phyloP scores from a whole-genome alignment of 2,797 vertebrate species.

The Melanotaenia trifasciata region DNA sequence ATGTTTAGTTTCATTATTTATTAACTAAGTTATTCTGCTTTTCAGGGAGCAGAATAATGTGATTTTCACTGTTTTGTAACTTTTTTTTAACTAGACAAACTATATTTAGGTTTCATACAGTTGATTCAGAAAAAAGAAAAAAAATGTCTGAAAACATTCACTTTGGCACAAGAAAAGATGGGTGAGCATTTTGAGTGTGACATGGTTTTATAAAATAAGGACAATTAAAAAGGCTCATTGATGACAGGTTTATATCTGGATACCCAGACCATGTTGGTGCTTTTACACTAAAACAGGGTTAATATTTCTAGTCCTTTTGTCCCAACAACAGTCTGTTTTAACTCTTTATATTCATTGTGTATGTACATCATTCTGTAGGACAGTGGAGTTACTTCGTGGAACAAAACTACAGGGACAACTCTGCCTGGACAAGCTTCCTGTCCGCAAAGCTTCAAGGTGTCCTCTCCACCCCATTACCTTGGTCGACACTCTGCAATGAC shows the following conservation, averaged over 20 bases:
- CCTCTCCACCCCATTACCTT: conserved; percentile 72
- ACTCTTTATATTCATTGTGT: neutral
- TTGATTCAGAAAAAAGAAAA: neutral
- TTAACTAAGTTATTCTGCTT: neutral
- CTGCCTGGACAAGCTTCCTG: conserved; percentile 43
- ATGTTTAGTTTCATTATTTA: neutral
- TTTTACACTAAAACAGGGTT: neutral
- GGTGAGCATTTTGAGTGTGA: neutral
- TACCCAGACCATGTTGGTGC: neutral
- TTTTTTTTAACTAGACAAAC: neutral
- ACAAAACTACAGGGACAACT: conserved; percentile 35
- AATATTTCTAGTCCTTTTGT: neutral
- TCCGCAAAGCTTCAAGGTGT: conserved; percentile 72
- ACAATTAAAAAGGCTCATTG: too few species aligned
- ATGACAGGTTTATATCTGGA: neutral
- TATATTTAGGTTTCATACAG: neutral
- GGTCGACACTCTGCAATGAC: conserved; percentile 52
- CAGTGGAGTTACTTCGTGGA: conserved; percentile 16
- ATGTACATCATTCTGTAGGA: conserved; percentile 10
- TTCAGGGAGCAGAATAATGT: neutral
- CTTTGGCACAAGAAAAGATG: neutral
- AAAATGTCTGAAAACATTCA: neutral
- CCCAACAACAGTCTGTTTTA: neutral
- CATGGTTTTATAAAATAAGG: neutral
- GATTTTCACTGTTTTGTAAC: conserved; percentile 9